Evolutionary conservation across 2,888 invertebrate genomes (phyloP).

Genomic region (Aquatica leii): DNA sequence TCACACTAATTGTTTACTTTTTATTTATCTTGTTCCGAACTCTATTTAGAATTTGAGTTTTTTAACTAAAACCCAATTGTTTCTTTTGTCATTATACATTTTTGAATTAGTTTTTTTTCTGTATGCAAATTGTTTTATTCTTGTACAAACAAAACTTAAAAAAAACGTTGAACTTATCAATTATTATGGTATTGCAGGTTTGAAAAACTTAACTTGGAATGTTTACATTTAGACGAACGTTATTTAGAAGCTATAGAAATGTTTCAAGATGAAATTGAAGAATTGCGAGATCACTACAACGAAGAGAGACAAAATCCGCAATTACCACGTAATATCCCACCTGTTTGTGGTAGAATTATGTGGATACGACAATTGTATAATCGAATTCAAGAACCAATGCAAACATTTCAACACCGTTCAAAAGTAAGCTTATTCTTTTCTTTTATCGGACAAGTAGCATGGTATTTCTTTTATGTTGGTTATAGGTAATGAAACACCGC

Average conservation of each 20-base stretch:
- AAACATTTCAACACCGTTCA: conserved; percentile 62
- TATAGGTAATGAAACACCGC: conserved; percentile 67
- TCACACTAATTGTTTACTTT: no score
- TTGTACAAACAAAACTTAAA: no score
- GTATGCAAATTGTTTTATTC: no score
- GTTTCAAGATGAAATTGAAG: conserved; percentile 74
- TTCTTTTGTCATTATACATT: no score
- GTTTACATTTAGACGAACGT: conserved; percentile 77
- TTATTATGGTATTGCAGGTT: no score
- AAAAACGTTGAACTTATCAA: no score
- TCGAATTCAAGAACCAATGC: conserved; percentile 79
- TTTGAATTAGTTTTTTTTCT: no score
- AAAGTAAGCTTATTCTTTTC: conserved; percentile 44
- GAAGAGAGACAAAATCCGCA: conserved; percentile 78
- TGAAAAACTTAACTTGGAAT: conserved; percentile 75
- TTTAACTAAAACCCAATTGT: no score
- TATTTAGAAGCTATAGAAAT: conserved; percentile 75
- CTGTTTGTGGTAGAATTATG: conserved; percentile 80
- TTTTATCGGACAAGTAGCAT: no score
- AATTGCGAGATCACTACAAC: conserved; percentile 78
- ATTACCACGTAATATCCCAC: conserved; percentile 78
- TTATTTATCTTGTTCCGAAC: no score
- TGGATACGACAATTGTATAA: conserved; percentile 84
- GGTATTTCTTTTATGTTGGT: no score
- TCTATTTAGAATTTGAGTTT: no score